These are phyloP conservation scores for Tanytarsus gracilentus DNA, from an alignment of 2,888 invertebrate species.

Conservation along the genomic window DNA sequence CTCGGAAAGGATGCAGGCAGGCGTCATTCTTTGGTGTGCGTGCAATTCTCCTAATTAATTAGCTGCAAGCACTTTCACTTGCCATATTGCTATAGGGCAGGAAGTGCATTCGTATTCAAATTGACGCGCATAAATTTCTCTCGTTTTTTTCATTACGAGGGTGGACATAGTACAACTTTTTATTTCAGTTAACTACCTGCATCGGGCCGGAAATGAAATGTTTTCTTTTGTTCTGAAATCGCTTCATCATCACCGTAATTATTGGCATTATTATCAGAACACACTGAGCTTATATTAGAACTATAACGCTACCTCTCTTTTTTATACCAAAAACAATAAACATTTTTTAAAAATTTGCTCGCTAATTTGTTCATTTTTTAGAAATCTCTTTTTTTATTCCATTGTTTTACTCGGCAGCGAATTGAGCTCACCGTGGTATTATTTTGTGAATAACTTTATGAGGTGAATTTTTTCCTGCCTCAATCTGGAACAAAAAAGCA, in stretches of 20 bases:
- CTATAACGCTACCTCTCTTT: not conserved
- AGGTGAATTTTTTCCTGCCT: not conserved
- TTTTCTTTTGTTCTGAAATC: not conserved
- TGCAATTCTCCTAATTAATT: too few species aligned
- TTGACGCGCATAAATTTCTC: too few species aligned
- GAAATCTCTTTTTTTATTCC: not conserved
- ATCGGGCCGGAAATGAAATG: not conserved
- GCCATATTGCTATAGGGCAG: too few species aligned
- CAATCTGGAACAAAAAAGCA: not conserved
- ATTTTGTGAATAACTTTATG: not conserved
- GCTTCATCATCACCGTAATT: not conserved
- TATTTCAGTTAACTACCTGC: too few species aligned
- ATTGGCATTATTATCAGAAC: not conserved
- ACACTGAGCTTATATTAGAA: not conserved
- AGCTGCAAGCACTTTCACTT: too few species aligned
- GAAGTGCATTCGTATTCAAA: too few species aligned
- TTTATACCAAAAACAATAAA: not conserved
- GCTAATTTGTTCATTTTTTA: not conserved
- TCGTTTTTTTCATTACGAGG: too few species aligned
- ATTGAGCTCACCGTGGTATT: not conserved
- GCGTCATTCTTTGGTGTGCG: too few species aligned
- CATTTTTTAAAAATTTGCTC: not conserved
- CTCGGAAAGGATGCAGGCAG: not conserved
- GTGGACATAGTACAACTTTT: too few species aligned
- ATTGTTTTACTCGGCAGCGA: not conserved